These are phyloP conservation scores for Ephydatia muelleri DNA, from an alignment of 37 sponge, comb jelly and placozoan species.

Conservation along the genomic window DNA sequence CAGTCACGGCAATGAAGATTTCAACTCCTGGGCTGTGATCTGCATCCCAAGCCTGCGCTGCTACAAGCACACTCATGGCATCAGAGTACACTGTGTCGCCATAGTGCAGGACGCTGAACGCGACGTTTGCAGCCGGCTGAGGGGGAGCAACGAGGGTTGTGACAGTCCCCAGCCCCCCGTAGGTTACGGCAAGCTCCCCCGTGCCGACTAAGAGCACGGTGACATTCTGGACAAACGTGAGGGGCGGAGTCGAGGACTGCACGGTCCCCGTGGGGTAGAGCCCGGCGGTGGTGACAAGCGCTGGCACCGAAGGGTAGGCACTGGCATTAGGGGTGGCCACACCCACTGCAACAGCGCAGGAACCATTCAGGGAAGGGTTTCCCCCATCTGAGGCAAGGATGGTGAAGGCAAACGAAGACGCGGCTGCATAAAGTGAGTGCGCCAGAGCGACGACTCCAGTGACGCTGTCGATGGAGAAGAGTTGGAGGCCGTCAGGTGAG, in stretches of 20 bases:
- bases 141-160: not conserved
- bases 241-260: too few species aligned
- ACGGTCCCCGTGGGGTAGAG: not conserved
- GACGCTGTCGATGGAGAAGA: slow-evolving; percentile 7
- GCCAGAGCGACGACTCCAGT: slow-evolving; percentile 26
- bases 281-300: not conserved
- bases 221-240: too few species aligned
- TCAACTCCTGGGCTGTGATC: not conserved
- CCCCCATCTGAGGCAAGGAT: slow-evolving; percentile 39
- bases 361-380: not conserved
- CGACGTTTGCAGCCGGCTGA: not conserved
- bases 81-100: slow-evolving; percentile 22
- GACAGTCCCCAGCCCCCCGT: not conserved
- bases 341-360: not conserved
- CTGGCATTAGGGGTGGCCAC: not conserved
- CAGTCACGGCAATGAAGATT: not conserved
- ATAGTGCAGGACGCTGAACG: slow-evolving; percentile 18
- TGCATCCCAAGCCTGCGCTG: slow-evolving; percentile 22
- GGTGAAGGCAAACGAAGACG: not conserved
- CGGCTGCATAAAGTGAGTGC: slow-evolving; percentile 23
- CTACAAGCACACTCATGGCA: not conserved
- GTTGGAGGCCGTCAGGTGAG: not conserved
- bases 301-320: slow-evolving; percentile 23
- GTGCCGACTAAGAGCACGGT: too few species aligned
- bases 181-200: slow-evolving; percentile 5